Evolutionary conservation across 2,888 invertebrate genomes (phyloP).

Genomic region (Epinotia bilunana): DNA sequence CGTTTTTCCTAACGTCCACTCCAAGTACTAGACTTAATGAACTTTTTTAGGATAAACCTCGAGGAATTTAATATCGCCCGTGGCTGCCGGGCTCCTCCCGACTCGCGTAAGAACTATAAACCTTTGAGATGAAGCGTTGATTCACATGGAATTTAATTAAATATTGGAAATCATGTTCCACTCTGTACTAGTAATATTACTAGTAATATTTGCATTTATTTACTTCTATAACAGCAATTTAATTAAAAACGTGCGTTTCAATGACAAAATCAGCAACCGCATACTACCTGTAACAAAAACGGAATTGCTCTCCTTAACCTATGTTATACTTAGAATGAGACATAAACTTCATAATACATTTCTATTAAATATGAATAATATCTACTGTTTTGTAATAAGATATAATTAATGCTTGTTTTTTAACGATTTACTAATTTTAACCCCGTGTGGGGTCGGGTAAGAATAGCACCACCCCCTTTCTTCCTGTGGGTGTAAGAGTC

Average conservation of each 20-base stretch:
- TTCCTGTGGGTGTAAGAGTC: no score
- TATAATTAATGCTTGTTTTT: neutral
- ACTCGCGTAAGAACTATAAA: conserved; percentile 8
- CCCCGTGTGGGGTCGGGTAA: no score
- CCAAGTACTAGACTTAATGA: conserved; percentile 38
- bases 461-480: no score
- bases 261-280: neutral
- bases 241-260: neutral
- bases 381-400: neutral
- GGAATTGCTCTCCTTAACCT: conserved; percentile 2
- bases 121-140: conserved; percentile 16
- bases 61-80: conserved; percentile 38
- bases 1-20: conserved; percentile 15
- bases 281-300: neutral
- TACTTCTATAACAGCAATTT: no score
- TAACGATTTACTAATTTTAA: conserved; percentile 9
- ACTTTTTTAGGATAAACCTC: conserved; percentile 39
- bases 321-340: neutral
- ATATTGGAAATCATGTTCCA: neutral
- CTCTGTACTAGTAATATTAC: no score
- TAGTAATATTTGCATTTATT: no score
- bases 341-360: neutral
- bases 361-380: conserved; percentile 15
- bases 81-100: neutral
- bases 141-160: conserved; percentile 9